Evolutionary conservation across 1,140 invertebrate species (phyloP).

Genomic region (Hyles euphorbiae): DNA sequence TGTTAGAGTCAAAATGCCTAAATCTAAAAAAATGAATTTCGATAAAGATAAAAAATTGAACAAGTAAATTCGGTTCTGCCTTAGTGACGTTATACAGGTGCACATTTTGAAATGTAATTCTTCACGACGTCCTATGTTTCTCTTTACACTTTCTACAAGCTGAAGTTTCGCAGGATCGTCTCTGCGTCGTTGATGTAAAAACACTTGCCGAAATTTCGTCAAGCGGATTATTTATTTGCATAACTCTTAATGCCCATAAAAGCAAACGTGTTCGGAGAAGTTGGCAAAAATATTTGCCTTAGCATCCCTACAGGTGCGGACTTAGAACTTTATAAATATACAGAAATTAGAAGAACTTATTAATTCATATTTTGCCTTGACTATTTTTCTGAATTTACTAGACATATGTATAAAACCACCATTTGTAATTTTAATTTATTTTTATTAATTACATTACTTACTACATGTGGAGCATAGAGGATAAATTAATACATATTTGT

Average conservation of each 20-base stretch:
- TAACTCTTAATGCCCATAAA: slow-evolving; percentile 20
- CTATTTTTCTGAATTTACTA: background rate
- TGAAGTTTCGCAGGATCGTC: no score
- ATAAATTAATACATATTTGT: no score
- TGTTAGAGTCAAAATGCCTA: no score
- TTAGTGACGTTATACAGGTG: no score
- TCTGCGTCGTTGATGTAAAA: slow-evolving; percentile 10
- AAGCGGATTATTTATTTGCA: slow-evolving; percentile 18
- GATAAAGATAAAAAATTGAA: background rate
- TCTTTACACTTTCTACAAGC: no score
- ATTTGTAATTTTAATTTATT: no score
- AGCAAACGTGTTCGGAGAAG: slow-evolving; percentile 15
- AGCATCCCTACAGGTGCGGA: background rate
- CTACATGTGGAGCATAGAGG: no score
- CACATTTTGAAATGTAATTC: no score
- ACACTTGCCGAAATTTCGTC: slow-evolving; percentile 12
- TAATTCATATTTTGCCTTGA: background rate
- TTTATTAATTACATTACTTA: no score
- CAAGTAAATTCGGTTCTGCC: no score
- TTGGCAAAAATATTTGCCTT: slow-evolving; percentile 21
- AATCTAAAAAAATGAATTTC: background rate
- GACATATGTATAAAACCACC: background rate
- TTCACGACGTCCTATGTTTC: no score
- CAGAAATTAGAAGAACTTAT: background rate
- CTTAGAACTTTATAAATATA: background rate